Conservation (phyloP, 2,797 vertebrate genomes). For the Threskiornis aethiopicus region DNA sequence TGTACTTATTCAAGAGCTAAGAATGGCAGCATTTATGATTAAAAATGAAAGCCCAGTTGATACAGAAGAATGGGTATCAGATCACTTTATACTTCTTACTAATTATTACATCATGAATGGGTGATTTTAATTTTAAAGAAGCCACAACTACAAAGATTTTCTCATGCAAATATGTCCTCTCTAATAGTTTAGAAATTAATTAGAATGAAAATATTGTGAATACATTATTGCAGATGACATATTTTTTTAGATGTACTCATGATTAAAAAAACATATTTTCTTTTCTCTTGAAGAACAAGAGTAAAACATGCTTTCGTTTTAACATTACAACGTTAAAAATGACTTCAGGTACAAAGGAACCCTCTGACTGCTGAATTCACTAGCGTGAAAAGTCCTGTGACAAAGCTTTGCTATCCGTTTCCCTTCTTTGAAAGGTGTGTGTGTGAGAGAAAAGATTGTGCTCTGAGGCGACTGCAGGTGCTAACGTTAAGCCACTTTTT, state of each 20-base stretch:
- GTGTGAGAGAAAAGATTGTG: not conserved
- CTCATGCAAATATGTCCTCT: not conserved
- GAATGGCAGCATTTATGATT: conserved; percentile 26
- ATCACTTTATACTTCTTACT: not conserved
- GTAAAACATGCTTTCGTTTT: not conserved
- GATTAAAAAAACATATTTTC: not conserved
- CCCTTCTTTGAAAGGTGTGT: not conserved
- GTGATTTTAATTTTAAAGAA: not conserved
- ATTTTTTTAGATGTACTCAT: not conserved
- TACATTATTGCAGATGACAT: not conserved
- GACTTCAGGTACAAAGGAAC: not conserved
- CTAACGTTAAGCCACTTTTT: not conserved
- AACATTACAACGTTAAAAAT: not conserved
- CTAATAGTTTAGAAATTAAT: not conserved
- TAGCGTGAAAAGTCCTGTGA: not conserved
- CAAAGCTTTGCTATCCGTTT: not conserved
- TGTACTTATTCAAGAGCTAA: not conserved
- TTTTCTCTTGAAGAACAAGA: not conserved
- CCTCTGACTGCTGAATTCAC: not conserved
- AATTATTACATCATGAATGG: not conserved
- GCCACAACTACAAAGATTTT: not conserved
- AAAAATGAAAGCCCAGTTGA: conserved; percentile 14
- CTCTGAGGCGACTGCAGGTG: not conserved
- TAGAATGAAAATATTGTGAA: not conserved
- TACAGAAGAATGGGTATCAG: not conserved